A percentile compares a stretch with the other conserved stretches of the same genome.
These are phyloP conservation scores for Agrotis ipsilon DNA, from an alignment of 2,888 invertebrate species.

Conservation along the genomic window DNA sequence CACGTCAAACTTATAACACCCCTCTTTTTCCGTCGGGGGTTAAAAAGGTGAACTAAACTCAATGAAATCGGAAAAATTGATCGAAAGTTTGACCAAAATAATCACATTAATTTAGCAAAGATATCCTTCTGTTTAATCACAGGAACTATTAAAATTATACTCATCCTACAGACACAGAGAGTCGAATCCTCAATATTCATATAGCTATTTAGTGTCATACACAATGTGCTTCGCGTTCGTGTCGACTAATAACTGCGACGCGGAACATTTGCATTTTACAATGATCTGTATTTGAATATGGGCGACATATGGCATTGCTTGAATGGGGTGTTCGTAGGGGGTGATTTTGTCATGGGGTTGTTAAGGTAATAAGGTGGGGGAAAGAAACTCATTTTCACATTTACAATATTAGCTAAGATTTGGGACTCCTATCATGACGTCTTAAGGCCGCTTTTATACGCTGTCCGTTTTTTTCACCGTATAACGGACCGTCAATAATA, in stretches of 20 bases:
- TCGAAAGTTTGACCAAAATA: too few relatives aligned
- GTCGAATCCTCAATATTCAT: constrained; percentile 27
- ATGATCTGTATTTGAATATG: constrained; percentile 60
- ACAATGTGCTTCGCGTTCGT: constrained; percentile 37
- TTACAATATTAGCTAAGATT: not conserved
- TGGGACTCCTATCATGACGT: not conserved
- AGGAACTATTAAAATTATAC: not conserved
- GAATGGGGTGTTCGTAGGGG: not conserved
- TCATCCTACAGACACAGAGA: constrained; percentile 7
- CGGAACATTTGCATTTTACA: constrained; percentile 64
- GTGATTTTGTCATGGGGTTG: not conserved
- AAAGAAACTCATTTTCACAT: not conserved
- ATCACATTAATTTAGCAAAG: too few relatives aligned
- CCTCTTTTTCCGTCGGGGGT: too few relatives aligned
- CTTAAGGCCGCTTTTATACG: too few relatives aligned
- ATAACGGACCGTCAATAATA: too few relatives aligned
- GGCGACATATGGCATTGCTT: constrained; percentile 23
- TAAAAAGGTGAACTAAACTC: too few relatives aligned
- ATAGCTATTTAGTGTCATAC: constrained; percentile 27
- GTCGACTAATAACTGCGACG: constrained; percentile 30
- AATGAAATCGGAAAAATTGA: too few relatives aligned
- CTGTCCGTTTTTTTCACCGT: too few relatives aligned
- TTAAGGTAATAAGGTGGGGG: not conserved
- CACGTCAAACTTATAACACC: too few relatives aligned
- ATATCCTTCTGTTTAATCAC: too few relatives aligned